Percentiles rank a stretch among this genome's conserved stretches.
phyloP scores from a whole-genome alignment of 2,113 vertebrate species.

The Sclerurus mexicanus region DNA sequence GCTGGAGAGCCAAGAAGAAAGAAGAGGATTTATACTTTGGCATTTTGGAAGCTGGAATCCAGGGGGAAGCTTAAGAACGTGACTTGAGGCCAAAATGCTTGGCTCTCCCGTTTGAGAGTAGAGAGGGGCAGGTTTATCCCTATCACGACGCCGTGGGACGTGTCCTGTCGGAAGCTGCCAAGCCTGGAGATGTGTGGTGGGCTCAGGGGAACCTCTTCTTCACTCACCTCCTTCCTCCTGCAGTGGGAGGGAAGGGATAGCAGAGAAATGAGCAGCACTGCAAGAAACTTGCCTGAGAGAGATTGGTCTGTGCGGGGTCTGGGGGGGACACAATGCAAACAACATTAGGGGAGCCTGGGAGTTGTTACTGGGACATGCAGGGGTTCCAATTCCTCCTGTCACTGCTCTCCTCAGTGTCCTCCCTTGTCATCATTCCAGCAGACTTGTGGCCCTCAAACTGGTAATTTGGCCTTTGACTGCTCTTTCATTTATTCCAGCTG shows the following conservation, averaged over 20 bases:
- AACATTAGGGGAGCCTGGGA: background rate
- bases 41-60: constrained; percentile 57
- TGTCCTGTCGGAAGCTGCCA: background rate
- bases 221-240: background rate
- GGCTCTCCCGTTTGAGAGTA: background rate
- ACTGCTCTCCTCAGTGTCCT: background rate
- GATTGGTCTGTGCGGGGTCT: background rate
- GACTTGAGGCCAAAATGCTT: constrained; percentile 54
- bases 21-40: constrained; percentile 37
- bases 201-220: background rate
- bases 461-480: constrained; percentile 18
- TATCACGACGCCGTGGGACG: background rate
- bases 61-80: constrained; percentile 51
- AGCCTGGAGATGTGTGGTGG: background rate
- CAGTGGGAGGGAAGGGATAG: background rate
- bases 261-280: background rate
- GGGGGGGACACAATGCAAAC: background rate
- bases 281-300: background rate
- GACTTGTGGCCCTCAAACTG: background rate
- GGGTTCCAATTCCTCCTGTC: background rate
- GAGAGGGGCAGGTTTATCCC: constrained; percentile 32
- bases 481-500: constrained; percentile 48
- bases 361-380: background rate
- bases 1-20: constrained; percentile 28
- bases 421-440: background rate